Base-by-base conservation (phyloP, 2,888 invertebrate genomes). In the Latrodectus elegans region DNA sequence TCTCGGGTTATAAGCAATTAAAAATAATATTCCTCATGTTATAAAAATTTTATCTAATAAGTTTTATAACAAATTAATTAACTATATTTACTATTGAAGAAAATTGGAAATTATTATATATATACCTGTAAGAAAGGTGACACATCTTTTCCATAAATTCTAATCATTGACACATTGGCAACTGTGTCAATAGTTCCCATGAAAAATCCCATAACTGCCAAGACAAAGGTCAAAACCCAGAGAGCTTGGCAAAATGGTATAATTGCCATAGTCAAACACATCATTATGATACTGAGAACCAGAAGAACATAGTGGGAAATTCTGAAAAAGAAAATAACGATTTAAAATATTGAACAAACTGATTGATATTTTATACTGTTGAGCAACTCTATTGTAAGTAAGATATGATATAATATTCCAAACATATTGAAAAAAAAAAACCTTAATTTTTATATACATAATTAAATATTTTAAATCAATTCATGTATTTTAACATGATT, bases 111-210 rank as follows among this genome's bases (percentile, higher is more conserved):
- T 38, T 38, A 0, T 2, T 38, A n/a, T n/a, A n/a, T 38, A 4
- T 14, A 82, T 89, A 93, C 93, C 92, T 93, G 93, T 74, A 93
- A 90, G 89, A 93, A 93, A 1, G 93, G 93, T 3, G 93, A 91
- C 0, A 93, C 93, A 68, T 92, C 92, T 76, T 92, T 91, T n/a
- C 92, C 92, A 90, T 92, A 93, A 22, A 93, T 91, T 65, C 91
- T 90, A 71, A 93, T 92, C 92, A 93, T 93, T 85, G 92, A 91
- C 8, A 93, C 91, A 89, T 93, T 93, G 76, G 93, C 92, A 17
- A 93, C 91, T 60, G 93, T 93, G 91, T 93, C 93, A 49, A 93
- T 92, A 86, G 92, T 92, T 9, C 93, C 93, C 93, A 93, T 93
- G 90, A 92, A 92, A 91, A 92, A 91, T 0, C 93, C 93, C 93